Conservation (phyloP, 2,888 invertebrate genomes). For the Allacma fusca region DNA sequence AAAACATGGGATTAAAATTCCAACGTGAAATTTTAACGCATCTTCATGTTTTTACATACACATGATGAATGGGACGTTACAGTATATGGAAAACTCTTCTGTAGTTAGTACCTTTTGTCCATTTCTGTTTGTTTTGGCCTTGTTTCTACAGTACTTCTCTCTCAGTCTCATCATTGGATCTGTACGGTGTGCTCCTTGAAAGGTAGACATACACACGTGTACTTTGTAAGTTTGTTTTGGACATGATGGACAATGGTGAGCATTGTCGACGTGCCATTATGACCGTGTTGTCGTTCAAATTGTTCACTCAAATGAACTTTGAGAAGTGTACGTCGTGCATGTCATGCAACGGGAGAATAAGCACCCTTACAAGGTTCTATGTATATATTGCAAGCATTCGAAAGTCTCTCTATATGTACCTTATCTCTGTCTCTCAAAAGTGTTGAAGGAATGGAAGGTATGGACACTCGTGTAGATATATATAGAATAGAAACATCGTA, state of each 20-base stretch:
- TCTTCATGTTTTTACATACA: background rate
- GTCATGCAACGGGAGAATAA: background rate
- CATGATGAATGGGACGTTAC: background rate
- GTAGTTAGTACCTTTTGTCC: constrained; percentile 21
- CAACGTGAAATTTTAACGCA: constrained; percentile 19
- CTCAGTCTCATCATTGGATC: background rate
- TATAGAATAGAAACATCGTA: no score
- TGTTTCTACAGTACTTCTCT: constrained; percentile 11
- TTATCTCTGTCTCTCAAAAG: constrained; percentile 21
- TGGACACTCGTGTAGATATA: no score
- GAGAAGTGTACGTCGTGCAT: background rate
- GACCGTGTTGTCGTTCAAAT: constrained; percentile 25
- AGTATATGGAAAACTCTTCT: background rate
- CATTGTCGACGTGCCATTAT: constrained; percentile 38
- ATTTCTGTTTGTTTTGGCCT: constrained; percentile 25
- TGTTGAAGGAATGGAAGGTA: background rate
- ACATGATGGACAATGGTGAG: constrained; percentile 39
- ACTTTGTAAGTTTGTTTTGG: constrained; percentile 42
- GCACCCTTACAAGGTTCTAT: constrained; percentile 2
- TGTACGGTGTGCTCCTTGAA: background rate
- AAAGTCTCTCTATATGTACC: background rate
- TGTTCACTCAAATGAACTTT: constrained; percentile 35
- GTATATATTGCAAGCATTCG: no score
- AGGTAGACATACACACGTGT: background rate
- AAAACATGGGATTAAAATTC: constrained; percentile 57